These are phyloP conservation scores for Argyra leucocephala DNA, from an alignment of 2,888 invertebrate genomes.

Conservation along the genomic window DNA sequence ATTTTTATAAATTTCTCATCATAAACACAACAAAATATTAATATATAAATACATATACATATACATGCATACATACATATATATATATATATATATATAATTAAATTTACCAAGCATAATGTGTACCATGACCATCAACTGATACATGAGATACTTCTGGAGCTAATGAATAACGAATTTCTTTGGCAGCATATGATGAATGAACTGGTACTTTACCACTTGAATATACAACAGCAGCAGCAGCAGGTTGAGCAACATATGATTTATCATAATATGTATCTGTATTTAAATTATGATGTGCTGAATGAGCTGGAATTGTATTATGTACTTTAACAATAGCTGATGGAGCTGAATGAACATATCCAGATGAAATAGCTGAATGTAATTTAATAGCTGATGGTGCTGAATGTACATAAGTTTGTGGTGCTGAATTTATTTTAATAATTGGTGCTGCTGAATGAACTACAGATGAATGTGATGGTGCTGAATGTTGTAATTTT, in stretches of 20 bases:
- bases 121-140: conserved; percentile 11
- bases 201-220: neutral
- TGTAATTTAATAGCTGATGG: conserved; percentile 18
- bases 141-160: neutral
- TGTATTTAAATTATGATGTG: neutral
- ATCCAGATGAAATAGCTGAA: conserved; percentile 7
- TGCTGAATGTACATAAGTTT: conserved; percentile 13
- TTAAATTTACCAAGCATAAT: conserved; percentile 16
- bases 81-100: too few species aligned
- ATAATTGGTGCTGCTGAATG: conserved; percentile 4
- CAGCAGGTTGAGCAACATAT: neutral
- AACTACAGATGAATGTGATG: neutral
- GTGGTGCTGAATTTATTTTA: neutral
- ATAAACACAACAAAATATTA: neutral
- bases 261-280: neutral
- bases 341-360: neutral
- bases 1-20: too few species aligned
- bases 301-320: neutral
- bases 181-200: neutral
- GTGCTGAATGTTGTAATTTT: neutral
- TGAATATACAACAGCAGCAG: neutral
- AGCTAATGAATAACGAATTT: conserved; percentile 11
- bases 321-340: neutral
- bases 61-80: too few species aligned
- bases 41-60: too few species aligned